Percentiles rank a stretch among this genome's conserved stretches.
Evolutionary conservation across 1,140 invertebrate species (phyloP).

Genomic region (Anoplolepis gracilipes): DNA sequence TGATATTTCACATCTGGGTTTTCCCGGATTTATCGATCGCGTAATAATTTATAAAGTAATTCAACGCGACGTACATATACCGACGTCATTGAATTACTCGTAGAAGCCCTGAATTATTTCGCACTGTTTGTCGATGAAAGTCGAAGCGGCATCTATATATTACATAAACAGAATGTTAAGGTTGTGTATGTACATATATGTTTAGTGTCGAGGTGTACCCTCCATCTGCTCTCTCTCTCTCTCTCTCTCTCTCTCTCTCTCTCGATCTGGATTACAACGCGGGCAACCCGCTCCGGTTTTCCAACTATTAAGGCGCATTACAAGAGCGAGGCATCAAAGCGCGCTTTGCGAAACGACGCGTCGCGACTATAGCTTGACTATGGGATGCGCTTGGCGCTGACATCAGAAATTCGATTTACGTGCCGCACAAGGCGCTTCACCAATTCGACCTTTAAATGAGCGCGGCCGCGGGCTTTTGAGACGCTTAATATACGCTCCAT

Average conservation of each 20-base stretch:
- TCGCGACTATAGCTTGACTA: constrained; percentile 4
- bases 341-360: constrained; percentile 43
- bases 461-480: background rate
- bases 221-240: constrained; percentile 24
- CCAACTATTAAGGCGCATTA: constrained; percentile 43
- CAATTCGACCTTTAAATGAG: constrained; percentile 34
- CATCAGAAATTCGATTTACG: constrained; percentile 39
- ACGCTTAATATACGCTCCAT: background rate
- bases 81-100: background rate
- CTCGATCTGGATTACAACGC: constrained; percentile 31
- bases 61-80: background rate
- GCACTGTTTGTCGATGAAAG: background rate
- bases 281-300: background rate
- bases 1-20: background rate
- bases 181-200: background rate
- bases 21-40: background rate
- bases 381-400: constrained; percentile 26
- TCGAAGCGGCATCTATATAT: background rate
- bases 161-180: constrained; percentile 7
- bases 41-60: constrained; percentile 21
- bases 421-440: background rate
- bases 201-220: background rate
- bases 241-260: too few species aligned
- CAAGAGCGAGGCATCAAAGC: constrained; percentile 27
- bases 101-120: background rate